A percentile compares a stretch with the other conserved stretches of the same genome.
Conservation (phyloP, 2,797 vertebrate genomes). For the Garrulus glandarius region DNA sequence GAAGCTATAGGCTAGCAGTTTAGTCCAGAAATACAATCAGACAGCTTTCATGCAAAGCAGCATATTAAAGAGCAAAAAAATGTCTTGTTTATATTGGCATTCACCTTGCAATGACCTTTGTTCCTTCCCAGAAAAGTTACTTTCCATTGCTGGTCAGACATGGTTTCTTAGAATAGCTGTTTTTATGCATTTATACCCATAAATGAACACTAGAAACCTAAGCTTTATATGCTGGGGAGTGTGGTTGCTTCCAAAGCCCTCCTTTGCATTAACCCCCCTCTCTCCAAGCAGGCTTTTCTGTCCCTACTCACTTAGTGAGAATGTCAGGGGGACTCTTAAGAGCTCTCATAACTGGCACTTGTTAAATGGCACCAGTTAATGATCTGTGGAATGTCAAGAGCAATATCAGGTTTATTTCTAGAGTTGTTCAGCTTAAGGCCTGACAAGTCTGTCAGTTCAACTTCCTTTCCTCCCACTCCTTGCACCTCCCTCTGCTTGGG, state of each 20-base stretch:
- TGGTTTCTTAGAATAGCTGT: neutral
- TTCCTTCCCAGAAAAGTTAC: neutral
- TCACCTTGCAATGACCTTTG: neutral
- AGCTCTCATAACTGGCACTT: neutral
- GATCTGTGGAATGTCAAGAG: neutral
- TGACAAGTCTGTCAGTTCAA: neutral
- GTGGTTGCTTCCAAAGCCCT: neutral
- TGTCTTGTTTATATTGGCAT: neutral
- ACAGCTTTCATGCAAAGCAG: neutral
- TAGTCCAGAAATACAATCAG: neutral
- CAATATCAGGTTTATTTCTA: neutral
- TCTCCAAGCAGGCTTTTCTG: neutral
- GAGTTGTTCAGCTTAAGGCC: neutral
- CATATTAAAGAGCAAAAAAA: neutral
- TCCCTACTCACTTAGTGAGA: neutral
- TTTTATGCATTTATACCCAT: neutral
- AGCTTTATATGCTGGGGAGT: neutral
- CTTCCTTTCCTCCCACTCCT: neutral
- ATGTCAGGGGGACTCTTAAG: rapidly evolving
- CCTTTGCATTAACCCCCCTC: neutral
- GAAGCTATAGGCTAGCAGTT: neutral
- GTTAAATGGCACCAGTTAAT: neutral
- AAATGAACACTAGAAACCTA: neutral
- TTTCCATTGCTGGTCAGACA: neutral
- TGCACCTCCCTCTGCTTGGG: rapidly evolving